These are phyloP conservation scores for Drosophila greeni DNA, from an alignment of 2,888 invertebrate species.

Conservation along the genomic window DNA sequence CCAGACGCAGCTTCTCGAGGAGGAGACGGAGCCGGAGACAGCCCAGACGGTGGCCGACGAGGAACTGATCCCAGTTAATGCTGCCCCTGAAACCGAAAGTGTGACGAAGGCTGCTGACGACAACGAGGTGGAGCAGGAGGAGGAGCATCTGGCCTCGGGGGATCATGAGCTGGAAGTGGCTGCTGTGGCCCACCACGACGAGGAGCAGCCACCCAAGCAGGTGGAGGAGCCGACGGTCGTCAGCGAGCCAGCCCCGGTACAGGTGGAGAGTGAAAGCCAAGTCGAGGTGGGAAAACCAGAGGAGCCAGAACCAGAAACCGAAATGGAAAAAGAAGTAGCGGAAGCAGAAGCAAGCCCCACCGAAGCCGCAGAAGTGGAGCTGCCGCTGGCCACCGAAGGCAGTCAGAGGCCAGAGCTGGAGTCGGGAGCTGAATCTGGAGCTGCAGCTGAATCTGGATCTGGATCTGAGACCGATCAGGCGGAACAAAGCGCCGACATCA, in stretches of 20 bases:
- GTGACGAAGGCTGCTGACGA: constrained; percentile 51
- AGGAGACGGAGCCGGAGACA: constrained; percentile 30
- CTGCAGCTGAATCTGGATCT: constrained; percentile 1
- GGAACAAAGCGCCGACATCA: constrained; percentile 67
- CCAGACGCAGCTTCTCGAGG: constrained; percentile 48
- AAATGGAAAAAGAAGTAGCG: constrained; percentile 26
- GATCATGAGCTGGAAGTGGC: constrained; percentile 51
- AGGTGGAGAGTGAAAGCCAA: constrained; percentile 46
- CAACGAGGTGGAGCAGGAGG: constrained; percentile 23
- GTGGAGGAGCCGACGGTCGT: constrained; percentile 33
- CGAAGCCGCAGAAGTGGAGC: constrained; percentile 40
- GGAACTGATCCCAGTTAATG: constrained; percentile 65
- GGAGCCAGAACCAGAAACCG: constrained; percentile 38
- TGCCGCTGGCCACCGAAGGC: constrained; percentile 19
- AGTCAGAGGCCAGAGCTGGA: constrained; percentile 13
- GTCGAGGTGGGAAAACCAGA: constrained; percentile 25
- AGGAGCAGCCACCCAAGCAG: constrained; percentile 32
- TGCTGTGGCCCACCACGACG: constrained; percentile 8
- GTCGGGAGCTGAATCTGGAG: constrained; percentile 1
- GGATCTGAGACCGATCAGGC: constrained; percentile 45
- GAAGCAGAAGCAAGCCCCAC: constrained; percentile 31
- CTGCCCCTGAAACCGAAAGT: constrained; percentile 62
- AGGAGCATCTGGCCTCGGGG: constrained; percentile 55
- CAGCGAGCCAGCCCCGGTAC: constrained; percentile 32
- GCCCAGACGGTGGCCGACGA: constrained; percentile 49